Percentiles rank a stretch among this genome's conserved stretches.
Evolutionary conservation across 2,888 invertebrate genomes (phyloP).

Genomic region (Drosophila fungiperda): DNA sequence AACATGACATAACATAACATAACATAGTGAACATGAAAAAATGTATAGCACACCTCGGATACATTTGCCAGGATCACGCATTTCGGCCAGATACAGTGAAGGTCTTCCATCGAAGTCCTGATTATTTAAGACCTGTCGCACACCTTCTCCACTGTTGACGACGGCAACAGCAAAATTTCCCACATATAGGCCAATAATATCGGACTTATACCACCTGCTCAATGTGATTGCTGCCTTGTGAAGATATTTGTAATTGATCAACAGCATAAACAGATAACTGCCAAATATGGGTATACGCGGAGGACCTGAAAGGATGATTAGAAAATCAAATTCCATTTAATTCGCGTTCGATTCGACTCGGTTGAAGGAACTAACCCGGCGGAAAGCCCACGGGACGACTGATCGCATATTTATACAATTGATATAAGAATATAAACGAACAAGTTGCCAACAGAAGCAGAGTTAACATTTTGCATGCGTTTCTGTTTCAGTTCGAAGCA

Average conservation of each 20-base stretch:
- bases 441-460: slow-evolving; percentile 81
- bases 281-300: slow-evolving; percentile 88
- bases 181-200: slow-evolving; percentile 87
- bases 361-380: slow-evolving; percentile 85
- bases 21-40: background rate
- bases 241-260: slow-evolving; percentile 86
- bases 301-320: slow-evolving; percentile 86
- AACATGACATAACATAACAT: no score
- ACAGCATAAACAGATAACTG: slow-evolving; percentile 87
- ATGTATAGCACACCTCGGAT: slow-evolving; percentile 70
- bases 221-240: slow-evolving; percentile 86
- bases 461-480: slow-evolving; percentile 75
- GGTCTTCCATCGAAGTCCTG: slow-evolving; percentile 88
- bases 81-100: slow-evolving; percentile 85
- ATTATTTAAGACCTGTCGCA: slow-evolving; percentile 87
- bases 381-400: slow-evolving; percentile 86
- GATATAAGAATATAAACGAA: slow-evolving; percentile 83
- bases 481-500: slow-evolving; percentile 17
- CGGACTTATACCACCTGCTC: slow-evolving; percentile 87
- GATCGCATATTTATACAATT: slow-evolving; percentile 83
- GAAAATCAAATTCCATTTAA: slow-evolving; percentile 1
- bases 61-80: slow-evolving; percentile 85
- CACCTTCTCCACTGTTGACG: slow-evolving; percentile 86
- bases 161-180: slow-evolving; percentile 86
- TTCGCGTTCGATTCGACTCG: background rate